Evolutionary conservation across 1,140 invertebrate genomes (phyloP).

Genomic region (Eciton burchellii): DNA sequence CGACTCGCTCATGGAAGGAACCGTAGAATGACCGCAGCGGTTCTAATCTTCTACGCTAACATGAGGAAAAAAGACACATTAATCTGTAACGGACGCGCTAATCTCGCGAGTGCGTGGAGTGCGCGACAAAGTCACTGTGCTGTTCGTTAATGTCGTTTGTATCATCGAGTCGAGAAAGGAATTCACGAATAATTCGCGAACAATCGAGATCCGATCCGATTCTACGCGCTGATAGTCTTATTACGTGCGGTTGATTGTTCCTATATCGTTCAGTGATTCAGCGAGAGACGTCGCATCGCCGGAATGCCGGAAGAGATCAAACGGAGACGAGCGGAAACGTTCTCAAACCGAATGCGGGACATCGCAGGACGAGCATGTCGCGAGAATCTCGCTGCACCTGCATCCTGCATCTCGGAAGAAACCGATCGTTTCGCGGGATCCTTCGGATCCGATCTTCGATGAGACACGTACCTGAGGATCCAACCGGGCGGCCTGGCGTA

Average conservation of each 20-base stretch:
- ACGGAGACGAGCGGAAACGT: neutral
- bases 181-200: neutral
- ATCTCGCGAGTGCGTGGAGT: slow-evolving; percentile 28
- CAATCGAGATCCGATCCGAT: neutral
- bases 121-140: slow-evolving; percentile 36
- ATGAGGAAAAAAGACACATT: neutral
- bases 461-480: slow-evolving; percentile 70
- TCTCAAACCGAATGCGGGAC: neutral
- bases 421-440: neutral
- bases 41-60: slow-evolving; percentile 13
- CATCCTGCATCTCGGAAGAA: too few species aligned
- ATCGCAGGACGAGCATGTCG: too few species aligned
- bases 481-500: slow-evolving; percentile 64
- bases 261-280: too few species aligned
- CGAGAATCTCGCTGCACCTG: too few species aligned
- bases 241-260: too few species aligned
- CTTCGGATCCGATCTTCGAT: neutral
- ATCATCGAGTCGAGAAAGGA: slow-evolving; percentile 30
- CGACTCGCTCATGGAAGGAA: neutral
- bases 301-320: neutral
- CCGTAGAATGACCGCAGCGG: neutral
- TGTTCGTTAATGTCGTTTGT: slow-evolving; percentile 1
- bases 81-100: slow-evolving; percentile 46
- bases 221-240: too few species aligned
- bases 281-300: too few species aligned